Evolutionary conservation across 2,888 invertebrate species (phyloP), one percentile per base, ranked within the genome.

Genomic region (Dascillus cervinus): DNA sequence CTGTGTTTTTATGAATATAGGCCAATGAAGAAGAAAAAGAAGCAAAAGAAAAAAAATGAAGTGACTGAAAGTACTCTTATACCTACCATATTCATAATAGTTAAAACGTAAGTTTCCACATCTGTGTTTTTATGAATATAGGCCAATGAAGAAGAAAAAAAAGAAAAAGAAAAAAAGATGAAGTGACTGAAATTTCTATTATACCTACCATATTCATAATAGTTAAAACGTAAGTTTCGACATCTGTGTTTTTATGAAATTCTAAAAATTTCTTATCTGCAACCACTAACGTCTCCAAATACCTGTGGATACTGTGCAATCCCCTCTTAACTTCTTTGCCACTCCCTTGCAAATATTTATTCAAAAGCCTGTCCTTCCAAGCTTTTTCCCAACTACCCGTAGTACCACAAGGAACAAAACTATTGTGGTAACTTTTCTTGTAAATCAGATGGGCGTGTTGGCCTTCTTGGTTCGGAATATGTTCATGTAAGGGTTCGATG

Each of bases 51-150:
- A n/a, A n/a, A n/a, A n/a, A n/a, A n/a, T n/a, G n/a, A n/a, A n/a
- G n/a, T n/a, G n/a, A n/a, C n/a, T n/a, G n/a, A n/a, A n/a, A n/a
- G n/a, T n/a, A n/a, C n/a, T n/a, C n/a, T n/a, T n/a, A 5, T 17
- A 47, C 48, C 52, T 56, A 68, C 79, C 76, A 79, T 79, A 58
- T 80, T 80, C 76, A 80, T 77, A 36, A 80, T 68, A 3, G 79
- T 79, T 40, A 81, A 61, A 3, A 80, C 70, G 53, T 80, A 80
- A 4, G 70, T 72, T 50, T 78, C 75, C 22, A 75, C 67, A 56
- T 79, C 76, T 38, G 72, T 72, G 45, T 75, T 67, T 47, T 72
- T 70, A 55, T 81, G 79, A 28, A 28, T 22, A 28, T n/a, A 22
- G 13, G 8, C 3, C n/a, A 3, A 12, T 11, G 30, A 29, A 23